Base-by-base conservation (phyloP, 2,797 vertebrate species). In the Tympanoctomys barrerae region DNA sequence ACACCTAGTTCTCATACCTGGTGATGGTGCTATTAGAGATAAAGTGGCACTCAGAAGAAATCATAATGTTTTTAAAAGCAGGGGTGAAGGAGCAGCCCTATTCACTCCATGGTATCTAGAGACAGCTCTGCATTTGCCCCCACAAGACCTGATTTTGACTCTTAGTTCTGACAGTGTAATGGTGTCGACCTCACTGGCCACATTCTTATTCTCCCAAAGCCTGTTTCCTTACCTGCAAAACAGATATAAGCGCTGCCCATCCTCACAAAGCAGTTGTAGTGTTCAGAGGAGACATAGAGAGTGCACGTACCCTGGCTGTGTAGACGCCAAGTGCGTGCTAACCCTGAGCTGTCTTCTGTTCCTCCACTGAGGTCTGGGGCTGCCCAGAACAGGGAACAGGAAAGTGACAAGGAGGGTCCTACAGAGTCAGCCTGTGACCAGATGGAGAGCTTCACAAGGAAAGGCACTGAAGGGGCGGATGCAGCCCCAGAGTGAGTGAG, bases 281-380 rank as follows among this genome's bases (percentile, higher is more conserved):
- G 7, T 61, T 87, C 61, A 2, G 81, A 49, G 26, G 49, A 54
- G 8, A 39, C 79, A 39, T n/a, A 68, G 36, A 11, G 33, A 26
- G 33, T 70, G 2, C 31, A 0, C 16, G 42, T 2, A 28, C 49
- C 31, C 11, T 8, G 52, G 54, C 42, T 1, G 8, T 5, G 2
- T 4, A 10, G 21, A n/a, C 14, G 7, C 66, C 52, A 12, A 0
- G 3, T 2, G 54, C 52, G 6, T 18, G 2, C 18, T 14, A 13
- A n/a, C 7, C 13, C 88, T 57, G 22, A 42, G 31, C 31, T 33
- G 1, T 59, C 57, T 87, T 31, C 54, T 21, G 0, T 6, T 49
- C 7, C 73, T 66, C 33, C 31, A 22, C 81, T 68, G 81, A 73
- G 21, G 28, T 24, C 78, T 61, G 61, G 28, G 28, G 70, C 75